A percentile compares a stretch with the other conserved stretches of the same genome.
phyloP scores from a whole-genome alignment of 2,797 vertebrate genomes.

The Amazona finschi region DNA sequence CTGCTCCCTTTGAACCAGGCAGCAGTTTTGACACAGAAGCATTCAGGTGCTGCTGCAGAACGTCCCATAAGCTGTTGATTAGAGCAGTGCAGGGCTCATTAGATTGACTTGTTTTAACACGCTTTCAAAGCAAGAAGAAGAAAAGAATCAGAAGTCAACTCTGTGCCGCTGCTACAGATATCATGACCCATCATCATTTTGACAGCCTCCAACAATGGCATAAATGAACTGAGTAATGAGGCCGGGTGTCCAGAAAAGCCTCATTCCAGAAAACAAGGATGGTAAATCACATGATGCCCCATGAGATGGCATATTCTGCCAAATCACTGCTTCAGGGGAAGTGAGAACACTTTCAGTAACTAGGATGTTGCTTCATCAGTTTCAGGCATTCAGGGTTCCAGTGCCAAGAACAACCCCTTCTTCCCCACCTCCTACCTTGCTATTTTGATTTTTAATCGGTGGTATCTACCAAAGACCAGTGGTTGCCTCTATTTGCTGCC shows the following conservation, averaged over 20 bases:
- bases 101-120: not conserved
- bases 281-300: not conserved
- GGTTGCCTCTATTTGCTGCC: not conserved
- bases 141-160: not conserved
- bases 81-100: not conserved
- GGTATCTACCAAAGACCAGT: not conserved
- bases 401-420: not conserved
- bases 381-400: not conserved
- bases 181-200: not conserved
- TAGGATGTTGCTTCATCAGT: not conserved
- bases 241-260: not conserved
- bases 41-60: not conserved
- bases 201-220: not conserved
- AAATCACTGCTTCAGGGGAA: constrained; percentile 3
- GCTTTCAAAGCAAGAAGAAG: not conserved
- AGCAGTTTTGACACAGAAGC: not conserved
- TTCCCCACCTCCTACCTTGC: not conserved
- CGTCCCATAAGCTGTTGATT: not conserved
- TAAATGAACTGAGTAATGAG: not conserved
- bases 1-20: not conserved
- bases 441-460: not conserved
- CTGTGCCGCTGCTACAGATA: not conserved
- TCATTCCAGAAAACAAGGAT: not conserved
- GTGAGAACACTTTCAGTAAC: not conserved
- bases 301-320: not conserved